Conservation (phyloP, 2,797 vertebrate genomes). For the Poecile montanus region DNA sequence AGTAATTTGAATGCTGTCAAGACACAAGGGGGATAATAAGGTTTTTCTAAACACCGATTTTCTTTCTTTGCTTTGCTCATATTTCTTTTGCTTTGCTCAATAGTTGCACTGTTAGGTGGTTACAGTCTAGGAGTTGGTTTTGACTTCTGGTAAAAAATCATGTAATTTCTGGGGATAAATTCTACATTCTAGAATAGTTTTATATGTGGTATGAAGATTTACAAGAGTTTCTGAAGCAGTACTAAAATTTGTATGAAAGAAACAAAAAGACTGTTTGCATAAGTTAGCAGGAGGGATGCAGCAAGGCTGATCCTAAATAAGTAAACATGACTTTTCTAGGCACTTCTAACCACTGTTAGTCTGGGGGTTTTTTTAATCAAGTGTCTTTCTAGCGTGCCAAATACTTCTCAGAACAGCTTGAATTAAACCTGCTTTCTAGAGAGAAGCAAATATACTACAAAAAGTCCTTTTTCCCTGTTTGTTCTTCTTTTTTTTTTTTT, state of each 20-base stretch:
- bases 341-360: background rate
- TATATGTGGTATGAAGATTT: background rate
- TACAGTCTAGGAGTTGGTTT: background rate
- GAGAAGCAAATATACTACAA: background rate
- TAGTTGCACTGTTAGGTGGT: background rate
- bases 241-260: background rate
- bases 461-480: background rate
- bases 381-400: background rate
- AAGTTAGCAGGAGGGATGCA: background rate
- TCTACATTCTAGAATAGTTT: background rate
- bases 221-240: background rate
- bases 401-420: background rate
- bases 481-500: rapidly evolving
- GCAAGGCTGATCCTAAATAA: background rate
- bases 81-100: background rate
- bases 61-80: background rate
- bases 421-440: background rate
- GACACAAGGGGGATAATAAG: background rate
- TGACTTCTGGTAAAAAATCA: background rate
- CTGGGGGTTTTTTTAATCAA: background rate
- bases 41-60: background rate
- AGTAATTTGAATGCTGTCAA: background rate
- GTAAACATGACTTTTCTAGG: background rate
- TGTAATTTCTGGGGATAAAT: background rate
- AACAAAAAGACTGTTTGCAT: background rate